Evolutionary conservation across 2,888 invertebrate species (phyloP).

Genomic region (Caenorhabditis sp.): DNA sequence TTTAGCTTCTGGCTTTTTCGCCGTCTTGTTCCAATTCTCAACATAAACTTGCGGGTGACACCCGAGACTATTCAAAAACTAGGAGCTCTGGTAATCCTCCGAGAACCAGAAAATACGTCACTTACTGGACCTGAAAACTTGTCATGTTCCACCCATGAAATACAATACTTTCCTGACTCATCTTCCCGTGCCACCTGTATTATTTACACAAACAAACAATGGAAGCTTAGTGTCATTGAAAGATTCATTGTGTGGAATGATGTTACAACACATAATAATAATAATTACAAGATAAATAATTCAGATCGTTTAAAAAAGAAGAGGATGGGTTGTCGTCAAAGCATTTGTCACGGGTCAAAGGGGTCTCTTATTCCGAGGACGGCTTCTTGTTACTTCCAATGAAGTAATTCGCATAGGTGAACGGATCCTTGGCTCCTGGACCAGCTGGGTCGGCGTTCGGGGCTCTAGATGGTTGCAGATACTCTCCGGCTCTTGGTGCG

Average conservation of each 20-base stretch:
- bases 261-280: constrained; percentile 56
- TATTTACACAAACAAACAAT: constrained; percentile 28
- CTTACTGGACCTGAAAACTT: constrained; percentile 1
- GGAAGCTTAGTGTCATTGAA: constrained; percentile 30
- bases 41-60: too few species aligned
- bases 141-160: not conserved
- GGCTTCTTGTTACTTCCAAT: constrained; percentile 66
- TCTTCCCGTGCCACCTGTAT: not conserved
- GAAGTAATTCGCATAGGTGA: constrained; percentile 66
- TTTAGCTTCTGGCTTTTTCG: too few species aligned
- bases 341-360: constrained; percentile 21
- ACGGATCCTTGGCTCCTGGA: constrained; percentile 48
- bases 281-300: constrained; percentile 57
- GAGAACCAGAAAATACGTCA: not conserved
- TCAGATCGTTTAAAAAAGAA: constrained; percentile 23
- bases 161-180: constrained; percentile 13
- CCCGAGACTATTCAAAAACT: too few species aligned
- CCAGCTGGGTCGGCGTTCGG: constrained; percentile 41
- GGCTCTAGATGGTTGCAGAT: constrained; percentile 45
- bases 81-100: too few species aligned
- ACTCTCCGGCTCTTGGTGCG: constrained; percentile 62
- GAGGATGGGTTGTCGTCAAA: constrained; percentile 8
- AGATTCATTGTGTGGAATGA: constrained; percentile 56
- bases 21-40: too few species aligned
- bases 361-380: constrained; percentile 30